Evolutionary conservation across 2,797 vertebrate genomes (phyloP).

Genomic region (Intellagama lesueurii): DNA sequence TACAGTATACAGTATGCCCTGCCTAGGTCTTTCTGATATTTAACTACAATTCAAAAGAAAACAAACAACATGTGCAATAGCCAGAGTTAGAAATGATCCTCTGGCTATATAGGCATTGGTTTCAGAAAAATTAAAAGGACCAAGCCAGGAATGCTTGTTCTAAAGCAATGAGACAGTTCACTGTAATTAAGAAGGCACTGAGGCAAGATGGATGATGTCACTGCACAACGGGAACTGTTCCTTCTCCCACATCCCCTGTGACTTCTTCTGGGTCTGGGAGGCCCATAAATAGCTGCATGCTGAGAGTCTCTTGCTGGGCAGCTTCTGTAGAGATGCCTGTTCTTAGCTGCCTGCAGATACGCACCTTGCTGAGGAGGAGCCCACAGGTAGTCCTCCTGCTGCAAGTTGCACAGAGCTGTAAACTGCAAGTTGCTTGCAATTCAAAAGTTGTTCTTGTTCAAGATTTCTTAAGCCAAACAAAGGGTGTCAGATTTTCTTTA

Average conservation of each 20-base stretch:
- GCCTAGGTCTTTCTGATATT: not conserved
- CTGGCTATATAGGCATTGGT: not conserved
- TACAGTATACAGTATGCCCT: too few species aligned
- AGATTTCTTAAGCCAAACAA: not conserved
- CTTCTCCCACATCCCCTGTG: constrained; percentile 8
- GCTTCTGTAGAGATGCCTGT: not conserved
- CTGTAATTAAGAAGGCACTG: not conserved
- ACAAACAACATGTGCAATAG: not conserved
- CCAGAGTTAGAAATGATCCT: not conserved
- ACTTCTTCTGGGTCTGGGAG: constrained; percentile 4
- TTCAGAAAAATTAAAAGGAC: constrained; percentile 2
- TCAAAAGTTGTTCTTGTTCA: not conserved
- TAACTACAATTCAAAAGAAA: not conserved
- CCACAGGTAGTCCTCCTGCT: constrained; percentile 1
- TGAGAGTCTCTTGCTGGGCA: not conserved
- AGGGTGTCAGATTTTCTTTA: not conserved
- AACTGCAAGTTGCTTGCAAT: constrained; percentile 7
- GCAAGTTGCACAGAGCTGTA: not conserved
- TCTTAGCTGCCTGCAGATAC: constrained; percentile 6
- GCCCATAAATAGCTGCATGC: constrained; percentile 6
- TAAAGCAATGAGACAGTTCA: not conserved
- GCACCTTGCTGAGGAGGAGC: constrained; percentile 11
- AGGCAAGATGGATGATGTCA: constrained; percentile 4
- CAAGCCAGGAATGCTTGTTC: not conserved
- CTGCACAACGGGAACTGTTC: not conserved